Percentiles rank a stretch among this genome's conserved stretches.
Evolutionary conservation across 2,113 vertebrate genomes (phyloP).

Genomic region (Acanthochromis polyacanthus): DNA sequence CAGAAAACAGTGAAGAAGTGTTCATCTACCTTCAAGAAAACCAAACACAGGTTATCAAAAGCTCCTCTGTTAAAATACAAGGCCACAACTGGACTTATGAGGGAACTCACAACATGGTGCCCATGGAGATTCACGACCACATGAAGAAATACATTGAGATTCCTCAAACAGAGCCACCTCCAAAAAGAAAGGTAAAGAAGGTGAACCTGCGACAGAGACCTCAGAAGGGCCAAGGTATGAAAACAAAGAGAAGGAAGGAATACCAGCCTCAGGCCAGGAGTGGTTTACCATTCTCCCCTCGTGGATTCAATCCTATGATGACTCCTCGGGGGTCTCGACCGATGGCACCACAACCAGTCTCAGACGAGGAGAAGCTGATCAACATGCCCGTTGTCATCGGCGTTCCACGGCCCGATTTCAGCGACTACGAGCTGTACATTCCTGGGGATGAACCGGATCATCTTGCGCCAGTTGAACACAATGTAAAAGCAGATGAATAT

Average conservation of each 20-base stretch:
- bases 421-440: constrained; percentile 85
- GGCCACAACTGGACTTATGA: constrained; percentile 82
- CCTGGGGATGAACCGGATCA: constrained; percentile 62
- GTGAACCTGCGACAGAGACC: constrained; percentile 66
- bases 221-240: constrained; percentile 75
- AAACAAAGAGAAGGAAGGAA: constrained; percentile 78
- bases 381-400: constrained; percentile 84
- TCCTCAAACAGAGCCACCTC: constrained; percentile 25
- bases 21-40: constrained; percentile 81
- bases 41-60: constrained; percentile 72
- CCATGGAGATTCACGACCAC: constrained; percentile 72
- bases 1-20: constrained; percentile 71
- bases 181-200: constrained; percentile 57
- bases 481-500: constrained; percentile 80
- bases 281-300: constrained; percentile 67
- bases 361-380: constrained; percentile 69
- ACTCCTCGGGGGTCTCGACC: constrained; percentile 63
- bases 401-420: constrained; percentile 86
- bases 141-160: constrained; percentile 79
- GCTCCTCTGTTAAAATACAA: constrained; percentile 65
- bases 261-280: constrained; percentile 74
- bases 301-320: constrained; percentile 72
- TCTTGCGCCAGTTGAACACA: constrained; percentile 16
- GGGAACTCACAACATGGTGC: constrained; percentile 59
- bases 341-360: not conserved